Conservation (phyloP, 2,888 invertebrate genomes). For the Notocelia uddmanniana region DNA sequence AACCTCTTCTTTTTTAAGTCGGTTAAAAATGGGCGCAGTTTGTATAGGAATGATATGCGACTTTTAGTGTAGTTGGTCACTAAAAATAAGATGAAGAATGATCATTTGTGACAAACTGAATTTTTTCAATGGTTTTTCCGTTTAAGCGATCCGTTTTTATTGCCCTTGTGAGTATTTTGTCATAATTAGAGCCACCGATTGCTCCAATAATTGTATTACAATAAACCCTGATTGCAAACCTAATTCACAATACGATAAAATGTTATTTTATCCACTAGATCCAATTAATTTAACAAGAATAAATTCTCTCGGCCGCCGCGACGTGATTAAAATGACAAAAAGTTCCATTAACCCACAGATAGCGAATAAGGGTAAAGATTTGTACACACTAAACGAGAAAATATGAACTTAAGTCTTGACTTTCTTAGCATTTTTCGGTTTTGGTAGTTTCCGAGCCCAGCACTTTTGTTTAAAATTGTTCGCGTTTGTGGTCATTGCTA, state of each 20-base stretch:
- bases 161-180: no score
- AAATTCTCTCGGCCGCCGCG: slow-evolving; percentile 53
- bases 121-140: no score
- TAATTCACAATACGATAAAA: slow-evolving; percentile 50
- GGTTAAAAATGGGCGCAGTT: no score
- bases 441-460: not conserved
- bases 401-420: not conserved
- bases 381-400: slow-evolving; percentile 9
- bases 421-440: not conserved
- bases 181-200: not conserved
- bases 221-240: slow-evolving; percentile 31
- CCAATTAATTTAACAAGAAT: slow-evolving; percentile 69
- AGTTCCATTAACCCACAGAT: slow-evolving; percentile 54
- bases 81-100: no score
- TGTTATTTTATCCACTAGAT: slow-evolving; percentile 67
- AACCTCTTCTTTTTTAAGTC: no score
- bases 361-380: slow-evolving; percentile 12
- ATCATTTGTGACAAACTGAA: no score
- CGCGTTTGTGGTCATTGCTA: not conserved
- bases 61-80: no score
- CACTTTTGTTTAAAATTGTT: not conserved
- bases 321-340: slow-evolving; percentile 69
- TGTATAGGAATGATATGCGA: no score
- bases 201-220: slow-evolving; percentile 20
- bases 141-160: no score